Evolutionary conservation across 1,140 invertebrate genomes (phyloP), one percentile per base, ranked within the genome.

Genomic region (Semibalanus balanoides): DNA sequence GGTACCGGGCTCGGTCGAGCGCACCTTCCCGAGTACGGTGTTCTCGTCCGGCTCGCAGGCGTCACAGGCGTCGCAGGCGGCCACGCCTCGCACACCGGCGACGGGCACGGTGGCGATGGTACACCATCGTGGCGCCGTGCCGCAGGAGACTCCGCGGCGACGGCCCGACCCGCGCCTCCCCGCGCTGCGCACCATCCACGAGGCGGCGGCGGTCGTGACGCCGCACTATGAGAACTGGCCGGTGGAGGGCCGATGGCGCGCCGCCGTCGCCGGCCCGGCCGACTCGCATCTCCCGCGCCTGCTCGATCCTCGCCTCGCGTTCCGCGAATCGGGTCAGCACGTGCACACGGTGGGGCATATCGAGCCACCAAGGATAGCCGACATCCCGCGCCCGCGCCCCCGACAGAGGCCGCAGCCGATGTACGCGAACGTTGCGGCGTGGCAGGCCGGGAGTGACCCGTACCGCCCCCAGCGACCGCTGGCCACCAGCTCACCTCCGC

Each of bases 1-100:
- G 22, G 91, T 91, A 81, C 88, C 90, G 43, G 91, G 91, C 79
- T 92, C 91, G 74, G 89, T 86, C 0, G 92, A 94, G 80, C 86
- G 90, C 43, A 93, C 92, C 0, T 90, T 90, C 80, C 91, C 90
- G 43, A 82, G 81, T 43, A 83, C 83, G 7, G 78, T 81, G 29
- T 76, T 81, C 74, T 78, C 82, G 75, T 90, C 70, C 7, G 35
- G 35, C 5, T 40, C 35, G 5, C 35, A 40, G 51, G 7, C 22
- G 51, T 64, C 51, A 19, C 51, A 64, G 51, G 14, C 1, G 51
- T 1, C 11, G 89, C n/a, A n/a, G n/a, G n/a, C n/a, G n/a, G n/a
- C n/a, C n/a, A n/a, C n/a, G n/a, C n/a, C n/a, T n/a, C n/a, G n/a
- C n/a, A 89, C 28, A 89, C 81, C 91, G 92, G 79, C 82, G 92